Evolutionary conservation across 2,113 vertebrate genomes (phyloP), one percentile per base, ranked within the genome.

Genomic region (Platysteira castanea): DNA sequence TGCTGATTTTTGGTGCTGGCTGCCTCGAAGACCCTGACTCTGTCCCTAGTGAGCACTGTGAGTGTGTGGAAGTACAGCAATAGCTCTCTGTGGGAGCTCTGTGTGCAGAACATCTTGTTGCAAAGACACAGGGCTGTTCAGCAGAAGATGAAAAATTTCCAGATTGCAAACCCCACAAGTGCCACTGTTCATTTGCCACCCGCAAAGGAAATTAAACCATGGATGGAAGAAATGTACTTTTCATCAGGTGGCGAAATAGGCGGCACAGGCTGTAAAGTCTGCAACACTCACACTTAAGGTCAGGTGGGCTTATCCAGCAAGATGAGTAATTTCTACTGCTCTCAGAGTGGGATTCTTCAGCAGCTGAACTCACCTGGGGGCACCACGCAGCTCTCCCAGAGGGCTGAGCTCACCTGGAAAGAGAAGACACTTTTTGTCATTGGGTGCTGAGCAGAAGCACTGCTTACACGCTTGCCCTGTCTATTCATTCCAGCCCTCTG

Each of bases 21-120:
- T 89, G 21, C 76, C 35, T 68, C 26, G 24, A 46, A 47, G 30
- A 39, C 37, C 35, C 20, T 14, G 30, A 31, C 33, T 21, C 20
- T 63, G 49, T 53, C 67, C 63, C 53, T 35, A 1, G 24, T 5
- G 35, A 93, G 67, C 30, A 52, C 49, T 10, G 9, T 0, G 7
- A 53, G 21, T 7, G 19, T 0, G 0, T 63, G 19, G 33, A 78
- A 37, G 22, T 50, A 28, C 10, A 24, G 50, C 0, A 3, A 28
- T 60, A n/a, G 13, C n/a, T 67, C 13, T 74, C 18, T 17, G 22
- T n/a, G 42, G 59, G 28, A 69, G 19, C 28, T 89, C 57, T 90
- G 67, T 15, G 11, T 46, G 54, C 59, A 54, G 53, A 90, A 61
- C 1, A 1, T 46, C 41, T 68, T 13, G 0, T 24, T 64, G 41